Conservation (phyloP, 2,113 vertebrate species). For the Petaurus breviceps region DNA sequence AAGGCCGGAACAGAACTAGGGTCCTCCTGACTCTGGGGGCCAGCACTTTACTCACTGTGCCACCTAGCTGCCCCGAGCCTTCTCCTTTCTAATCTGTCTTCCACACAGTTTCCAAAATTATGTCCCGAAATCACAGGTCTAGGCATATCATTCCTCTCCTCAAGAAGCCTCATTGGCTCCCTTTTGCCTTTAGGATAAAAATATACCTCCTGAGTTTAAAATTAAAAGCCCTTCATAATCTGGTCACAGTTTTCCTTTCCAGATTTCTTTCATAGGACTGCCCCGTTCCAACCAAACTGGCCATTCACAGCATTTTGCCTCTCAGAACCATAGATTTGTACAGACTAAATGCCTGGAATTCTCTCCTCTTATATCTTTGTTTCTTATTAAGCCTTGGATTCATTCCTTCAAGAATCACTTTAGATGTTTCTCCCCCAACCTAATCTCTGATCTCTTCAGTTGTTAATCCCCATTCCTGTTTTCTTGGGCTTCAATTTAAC, state of each 20-base stretch:
- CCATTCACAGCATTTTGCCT: neutral
- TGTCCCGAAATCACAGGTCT: neutral
- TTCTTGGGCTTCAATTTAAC: neutral
- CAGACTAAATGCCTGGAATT: neutral
- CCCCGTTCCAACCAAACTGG: neutral
- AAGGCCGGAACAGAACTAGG: no score
- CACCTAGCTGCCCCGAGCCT: no score
- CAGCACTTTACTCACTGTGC: no score
- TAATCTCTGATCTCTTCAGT: neutral
- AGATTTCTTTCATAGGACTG: neutral
- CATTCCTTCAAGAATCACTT: neutral
- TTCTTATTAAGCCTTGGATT: neutral
- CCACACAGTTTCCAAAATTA: neutral
- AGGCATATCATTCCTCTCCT: neutral
- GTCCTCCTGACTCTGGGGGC: no score
- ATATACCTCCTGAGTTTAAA: neutral
- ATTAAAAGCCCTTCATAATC: neutral
- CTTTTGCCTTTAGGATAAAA: neutral
- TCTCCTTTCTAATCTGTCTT: conserved; percentile 14
- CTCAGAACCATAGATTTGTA: neutral
- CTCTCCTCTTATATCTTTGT: neutral
- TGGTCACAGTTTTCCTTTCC: neutral
- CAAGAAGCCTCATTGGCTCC: neutral
- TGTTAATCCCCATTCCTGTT: neutral
- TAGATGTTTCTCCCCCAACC: neutral